Base-by-base conservation (phyloP, 2,113 vertebrate genomes). In the Perognathus longimembris region DNA sequence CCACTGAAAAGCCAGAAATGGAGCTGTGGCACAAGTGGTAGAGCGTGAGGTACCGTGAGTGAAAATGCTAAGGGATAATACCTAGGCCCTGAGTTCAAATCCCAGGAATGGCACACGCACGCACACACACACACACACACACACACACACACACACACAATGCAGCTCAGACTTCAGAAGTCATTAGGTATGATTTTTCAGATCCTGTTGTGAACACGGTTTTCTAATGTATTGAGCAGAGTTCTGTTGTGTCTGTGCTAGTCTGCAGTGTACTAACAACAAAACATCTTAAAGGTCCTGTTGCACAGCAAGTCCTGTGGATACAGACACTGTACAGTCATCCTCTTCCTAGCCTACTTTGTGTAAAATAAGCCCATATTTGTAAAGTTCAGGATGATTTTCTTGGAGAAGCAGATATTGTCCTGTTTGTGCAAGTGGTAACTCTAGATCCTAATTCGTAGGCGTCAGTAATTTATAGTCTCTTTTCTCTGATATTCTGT, bases 381-480 rank as follows among this genome's bases (percentile, higher is more conserved):
- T 79, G 1, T 80, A 66, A 93, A 75, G 18, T 93, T 92, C 77
- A 91, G n/a, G 86, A 57, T 85, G 89, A 57, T 78, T 83, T 84
- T 93, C 15, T 17, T 92, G 57, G 36, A 81, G 94, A 93, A 95
- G 79, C 78, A 66, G 45, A 92, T 74, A 85, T 22, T 74, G 86
- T 77, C 11, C 74, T 91, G 24, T 89, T 93, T 90, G 70, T 96
- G 66, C 30, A 93, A 94, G 36, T 57, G 63, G 36, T 81, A 79
- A 89, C 57, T 85, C 18, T 66, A 84, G 50, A 94, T 89, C 80
- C 79, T 17, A 85, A 32, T 85, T 94, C 6, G 30, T 57, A 80
- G 70, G 22, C 32, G 61, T 81, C 80, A 74, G 21, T 86, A 64
- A 89, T 93, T 89, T 24, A 66, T 69, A 40, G 81, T 91, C 54